phyloP scores from a whole-genome alignment of 2,888 invertebrate species.

The Cephus sareptanus region DNA sequence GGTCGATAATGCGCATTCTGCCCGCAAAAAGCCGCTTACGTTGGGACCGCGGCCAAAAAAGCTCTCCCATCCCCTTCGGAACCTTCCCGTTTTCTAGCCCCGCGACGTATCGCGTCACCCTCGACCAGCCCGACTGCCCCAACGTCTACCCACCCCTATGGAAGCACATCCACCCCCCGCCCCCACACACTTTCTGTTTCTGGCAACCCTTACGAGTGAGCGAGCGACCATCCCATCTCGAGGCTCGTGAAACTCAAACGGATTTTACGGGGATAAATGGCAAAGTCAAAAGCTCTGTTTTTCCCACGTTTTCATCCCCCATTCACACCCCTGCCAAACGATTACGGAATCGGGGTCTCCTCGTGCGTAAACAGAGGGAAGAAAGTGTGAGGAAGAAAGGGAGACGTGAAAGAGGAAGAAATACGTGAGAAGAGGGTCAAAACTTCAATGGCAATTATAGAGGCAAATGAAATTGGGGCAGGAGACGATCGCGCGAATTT shows the following conservation, averaged over 20 bases:
- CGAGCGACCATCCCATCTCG: neutral
- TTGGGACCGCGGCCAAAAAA: conserved; percentile 46
- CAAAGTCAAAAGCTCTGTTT: conserved; percentile 42
- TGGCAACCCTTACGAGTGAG: too few species aligned
- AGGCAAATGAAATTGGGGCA: too few species aligned
- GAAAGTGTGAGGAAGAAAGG: neutral
- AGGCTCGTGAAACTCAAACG: conserved; percentile 4
- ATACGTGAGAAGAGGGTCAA: neutral
- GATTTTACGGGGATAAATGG: conserved; percentile 30
- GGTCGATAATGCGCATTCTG: conserved; percentile 54
- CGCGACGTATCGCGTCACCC: neutral
- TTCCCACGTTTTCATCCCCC: conserved; percentile 9
- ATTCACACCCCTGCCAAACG: neutral
- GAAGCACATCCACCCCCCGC: too few species aligned
- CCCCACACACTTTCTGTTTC: too few species aligned
- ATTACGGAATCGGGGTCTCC: neutral
- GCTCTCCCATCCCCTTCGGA: conserved; percentile 22
- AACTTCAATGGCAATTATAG: too few species aligned
- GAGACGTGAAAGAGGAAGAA: neutral
- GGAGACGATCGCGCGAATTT: too few species aligned
- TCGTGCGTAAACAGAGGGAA: neutral
- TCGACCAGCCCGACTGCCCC: neutral
- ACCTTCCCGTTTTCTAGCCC: neutral
- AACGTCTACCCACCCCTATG: too few species aligned
- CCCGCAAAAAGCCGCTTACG: conserved; percentile 48